Evolutionary conservation across 92 coral and sea anemone species (phyloP), one percentile per base, ranked within the genome.

Genomic region (Pocillopora meandrina): DNA sequence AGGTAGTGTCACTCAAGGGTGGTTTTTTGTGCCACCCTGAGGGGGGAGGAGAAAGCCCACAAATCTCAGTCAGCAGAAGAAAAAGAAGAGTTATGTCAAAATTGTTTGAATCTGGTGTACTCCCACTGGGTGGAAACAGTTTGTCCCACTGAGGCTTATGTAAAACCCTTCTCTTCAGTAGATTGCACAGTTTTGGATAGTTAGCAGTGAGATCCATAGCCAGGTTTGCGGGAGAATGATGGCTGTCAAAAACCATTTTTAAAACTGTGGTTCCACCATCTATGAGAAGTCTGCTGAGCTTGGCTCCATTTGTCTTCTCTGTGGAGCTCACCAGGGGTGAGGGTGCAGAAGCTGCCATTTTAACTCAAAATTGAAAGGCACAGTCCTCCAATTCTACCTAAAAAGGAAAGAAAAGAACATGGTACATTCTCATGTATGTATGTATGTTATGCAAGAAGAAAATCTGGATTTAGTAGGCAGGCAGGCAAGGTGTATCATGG

Each of bases 1-100:
- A 2, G 0, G 72, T 23, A 19, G 49, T 68, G 19, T 68, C 72
- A 31, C 72, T 68, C 11, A 18, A 18, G 7, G 72, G 72, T 68
- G 72, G 72, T n/a, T 23, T 68, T 12, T 23, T 68, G 42, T 68
- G 72, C 72, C 72, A 68, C 1, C 72, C 72, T 68, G 72, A 68
- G 0, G 4, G 72, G 19, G 72, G 72, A 68, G 72, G 72, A 9
- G 72, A 13, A 26, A 68, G 72, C 35, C 72, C 72, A 68, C 72
- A 68, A 68, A 68, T 68, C 9, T 13, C 35, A 10, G 72, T 68
- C 52, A 68, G 47, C 12, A 68, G 72, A 9, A 68, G 36, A 18
- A 68, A 68, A 12, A 68, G 49, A 68, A 68, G 72, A 68, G 72
- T 68, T 18, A 68, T 68, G 10, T 68, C 72, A 34, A 68, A 68